Conservation (phyloP, 1,140 invertebrate species). For the Eumaeus atala region DNA sequence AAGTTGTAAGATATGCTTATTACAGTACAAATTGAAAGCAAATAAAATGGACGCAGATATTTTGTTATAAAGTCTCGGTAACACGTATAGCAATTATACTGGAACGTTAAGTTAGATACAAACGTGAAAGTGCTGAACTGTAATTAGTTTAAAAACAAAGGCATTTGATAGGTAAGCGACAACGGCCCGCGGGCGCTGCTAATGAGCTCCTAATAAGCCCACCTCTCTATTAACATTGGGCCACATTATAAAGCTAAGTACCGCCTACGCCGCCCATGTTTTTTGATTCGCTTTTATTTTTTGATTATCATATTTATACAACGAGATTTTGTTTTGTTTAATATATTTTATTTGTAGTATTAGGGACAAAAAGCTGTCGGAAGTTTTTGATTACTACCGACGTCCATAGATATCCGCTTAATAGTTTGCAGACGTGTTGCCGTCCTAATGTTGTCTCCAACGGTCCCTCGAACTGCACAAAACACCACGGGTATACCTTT, state of each 20-base stretch:
- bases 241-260: not conserved
- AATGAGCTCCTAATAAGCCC: conserved; percentile 52
- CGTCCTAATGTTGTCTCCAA: too few species aligned
- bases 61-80: not conserved
- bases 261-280: not conserved
- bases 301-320: not conserved
- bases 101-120: conserved; percentile 32
- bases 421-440: too few species aligned
- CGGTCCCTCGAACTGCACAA: too few species aligned
- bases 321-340: not conserved
- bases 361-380: too few species aligned
- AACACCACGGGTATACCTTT: too few species aligned
- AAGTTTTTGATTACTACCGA: too few species aligned
- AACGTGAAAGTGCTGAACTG: conserved; percentile 32
- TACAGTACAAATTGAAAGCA: too few species aligned
- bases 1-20: too few species aligned
- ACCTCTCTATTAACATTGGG: conserved; percentile 22
- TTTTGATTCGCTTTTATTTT: conserved; percentile 7
- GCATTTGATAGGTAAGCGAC: conserved; percentile 31
- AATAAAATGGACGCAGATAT: too few species aligned
- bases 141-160: conserved; percentile 64
- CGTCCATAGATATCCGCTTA: too few species aligned
- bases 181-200: conserved; percentile 35
- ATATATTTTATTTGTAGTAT: conserved; percentile 28
- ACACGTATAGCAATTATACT: conserved; percentile 52